These are phyloP conservation scores for Apodemia mormo DNA, from an alignment of 2,888 invertebrate species.

Conservation along the genomic window DNA sequence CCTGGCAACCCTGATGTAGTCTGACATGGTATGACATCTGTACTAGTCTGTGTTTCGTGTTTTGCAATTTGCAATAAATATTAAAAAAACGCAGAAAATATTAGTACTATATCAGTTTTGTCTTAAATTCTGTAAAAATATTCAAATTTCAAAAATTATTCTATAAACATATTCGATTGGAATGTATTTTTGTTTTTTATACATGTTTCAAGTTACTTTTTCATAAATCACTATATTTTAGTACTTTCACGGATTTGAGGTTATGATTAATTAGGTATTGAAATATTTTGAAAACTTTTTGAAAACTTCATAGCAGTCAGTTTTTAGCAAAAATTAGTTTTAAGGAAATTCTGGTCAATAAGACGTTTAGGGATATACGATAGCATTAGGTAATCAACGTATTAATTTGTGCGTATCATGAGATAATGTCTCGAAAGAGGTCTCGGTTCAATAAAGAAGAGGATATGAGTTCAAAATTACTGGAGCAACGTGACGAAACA, in stretches of 20 bases:
- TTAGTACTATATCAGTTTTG: too few species aligned
- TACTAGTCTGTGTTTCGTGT: too few species aligned
- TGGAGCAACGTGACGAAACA: constrained; percentile 50
- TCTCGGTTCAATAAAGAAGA: constrained; percentile 53
- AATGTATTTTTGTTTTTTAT: neutral
- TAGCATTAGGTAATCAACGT: neutral
- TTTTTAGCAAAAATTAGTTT: neutral
- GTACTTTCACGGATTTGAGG: neutral
- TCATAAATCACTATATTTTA: neutral
- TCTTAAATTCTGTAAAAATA: neutral
- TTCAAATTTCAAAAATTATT: neutral
- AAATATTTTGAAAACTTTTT: neutral
- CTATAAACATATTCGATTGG: neutral
- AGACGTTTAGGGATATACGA: neutral
- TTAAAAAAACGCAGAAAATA: neutral
- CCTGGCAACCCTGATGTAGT: too few species aligned
- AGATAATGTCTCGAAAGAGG: constrained; percentile 75
- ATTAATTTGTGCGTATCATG: constrained; percentile 48
- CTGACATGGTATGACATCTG: too few species aligned
- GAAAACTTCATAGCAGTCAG: neutral
- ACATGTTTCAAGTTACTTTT: neutral
- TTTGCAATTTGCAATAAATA: neutral
- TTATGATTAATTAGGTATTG: neutral
- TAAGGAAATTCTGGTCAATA: neutral
- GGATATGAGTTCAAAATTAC: constrained; percentile 62